phyloP scores from a whole-genome alignment of 2,113 vertebrate genomes.

The Columba janthina region DNA sequence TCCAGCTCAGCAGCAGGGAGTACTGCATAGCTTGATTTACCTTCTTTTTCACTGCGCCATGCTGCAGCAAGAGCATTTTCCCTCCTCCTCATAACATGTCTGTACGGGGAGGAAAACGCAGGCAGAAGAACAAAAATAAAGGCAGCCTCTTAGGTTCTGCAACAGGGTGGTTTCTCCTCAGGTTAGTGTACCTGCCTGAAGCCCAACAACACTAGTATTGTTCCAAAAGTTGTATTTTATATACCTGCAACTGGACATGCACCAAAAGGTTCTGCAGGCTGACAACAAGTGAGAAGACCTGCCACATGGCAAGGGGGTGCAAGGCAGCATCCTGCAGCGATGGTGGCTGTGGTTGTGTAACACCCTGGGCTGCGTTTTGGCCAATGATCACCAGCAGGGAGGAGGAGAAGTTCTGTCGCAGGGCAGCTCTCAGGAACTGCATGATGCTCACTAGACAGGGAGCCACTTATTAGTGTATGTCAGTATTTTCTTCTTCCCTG shows the following conservation, averaged over 20 bases:
- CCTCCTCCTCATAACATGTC: not conserved
- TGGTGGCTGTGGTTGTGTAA: constrained; percentile 40
- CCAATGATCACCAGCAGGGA: constrained; percentile 73
- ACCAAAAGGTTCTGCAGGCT: constrained; percentile 87
- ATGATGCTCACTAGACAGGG: constrained; percentile 81
- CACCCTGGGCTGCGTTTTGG: constrained; percentile 1
- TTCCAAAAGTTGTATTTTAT: not conserved
- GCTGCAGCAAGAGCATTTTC: constrained; percentile 17
- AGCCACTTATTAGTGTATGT: not conserved
- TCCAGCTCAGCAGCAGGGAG: constrained; percentile 29
- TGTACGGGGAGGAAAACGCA: not conserved
- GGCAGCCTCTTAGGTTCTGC: not conserved
- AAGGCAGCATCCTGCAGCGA: constrained; percentile 72
- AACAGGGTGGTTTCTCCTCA: not conserved
- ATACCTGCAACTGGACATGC: constrained; percentile 75
- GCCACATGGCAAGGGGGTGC: constrained; percentile 77
- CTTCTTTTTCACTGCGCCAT: not conserved
- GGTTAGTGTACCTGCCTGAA: not conserved
- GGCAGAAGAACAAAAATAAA: not conserved
- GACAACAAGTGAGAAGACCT: constrained; percentile 76
- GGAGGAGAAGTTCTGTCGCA: constrained; percentile 83
- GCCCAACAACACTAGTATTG: not conserved
- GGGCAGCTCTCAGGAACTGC: constrained; percentile 81
- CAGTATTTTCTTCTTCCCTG: not conserved
- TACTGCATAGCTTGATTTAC: constrained; percentile 33